phyloP scores from a whole-genome alignment of 2,888 invertebrate species.

The Drosophila buzzatii region DNA sequence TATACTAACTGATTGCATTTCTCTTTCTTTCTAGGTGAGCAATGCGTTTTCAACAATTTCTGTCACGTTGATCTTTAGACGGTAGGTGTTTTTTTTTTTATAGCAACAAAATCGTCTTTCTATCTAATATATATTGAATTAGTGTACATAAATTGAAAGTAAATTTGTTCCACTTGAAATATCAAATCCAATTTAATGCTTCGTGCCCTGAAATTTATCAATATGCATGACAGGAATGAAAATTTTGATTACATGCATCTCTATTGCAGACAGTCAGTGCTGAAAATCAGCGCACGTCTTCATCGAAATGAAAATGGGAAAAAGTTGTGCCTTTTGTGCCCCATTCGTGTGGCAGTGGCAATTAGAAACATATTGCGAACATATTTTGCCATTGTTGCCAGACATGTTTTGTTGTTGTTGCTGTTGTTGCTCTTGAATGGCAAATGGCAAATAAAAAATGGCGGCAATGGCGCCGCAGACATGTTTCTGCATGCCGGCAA shows the following conservation, averaged over 20 bases:
- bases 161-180: constrained; percentile 1
- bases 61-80: background rate
- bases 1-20: background rate
- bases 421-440: constrained; percentile 20
- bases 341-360: constrained; percentile 33
- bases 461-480: constrained; percentile 52
- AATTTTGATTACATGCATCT: constrained; percentile 30
- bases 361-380: constrained; percentile 67
- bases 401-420: constrained; percentile 19
- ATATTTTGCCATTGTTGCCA: constrained; percentile 40
- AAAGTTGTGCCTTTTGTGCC: constrained; percentile 26
- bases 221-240: constrained; percentile 35
- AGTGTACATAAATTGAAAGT: background rate
- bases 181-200: constrained; percentile 20
- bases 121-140: background rate
- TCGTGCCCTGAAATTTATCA: constrained; percentile 12
- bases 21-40: constrained; percentile 50
- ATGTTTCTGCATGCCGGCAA: constrained; percentile 64
- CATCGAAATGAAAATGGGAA: constrained; percentile 29
- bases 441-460: constrained; percentile 57
- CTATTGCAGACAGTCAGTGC: constrained; percentile 11
- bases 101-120: background rate
- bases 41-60: background rate
- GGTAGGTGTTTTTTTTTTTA: constrained; percentile 7
- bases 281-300: constrained; percentile 53